Base-by-base conservation (phyloP, 2,888 invertebrate genomes). In the Agrotis segetum region DNA sequence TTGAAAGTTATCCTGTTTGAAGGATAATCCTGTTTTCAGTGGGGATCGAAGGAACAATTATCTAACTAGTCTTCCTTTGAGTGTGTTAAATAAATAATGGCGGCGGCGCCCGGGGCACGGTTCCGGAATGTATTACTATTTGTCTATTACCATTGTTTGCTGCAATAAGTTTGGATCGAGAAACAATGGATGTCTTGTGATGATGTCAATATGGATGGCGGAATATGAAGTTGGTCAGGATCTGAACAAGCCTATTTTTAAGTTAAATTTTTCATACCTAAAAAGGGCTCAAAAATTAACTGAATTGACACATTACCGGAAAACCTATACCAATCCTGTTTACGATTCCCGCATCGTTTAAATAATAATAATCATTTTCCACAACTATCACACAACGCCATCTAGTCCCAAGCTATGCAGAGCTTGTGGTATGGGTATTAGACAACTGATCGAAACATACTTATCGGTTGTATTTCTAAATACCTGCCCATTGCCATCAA, bases 31-130 rank as follows among this genome's bases (percentile, higher is more conserved):
- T 77, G 79, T 84, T 73, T 87, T 87, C 87, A 83, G 71, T 67
- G 67, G 70, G 76, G 89, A 90, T 92, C 87, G 87, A 87, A 88
- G 87, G 88, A 92, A 92, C 94, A 94, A 95, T 95, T 94, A 95
- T 92, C 90, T 91, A 90, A 91, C 92, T 91, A 89, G 89, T 91
- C 83, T 85, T 89, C 90, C 89, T 92, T 91, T 90, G 92, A 92
- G 92, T 90, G 91, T 91, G 90, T 91, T 95, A 92, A 95, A 95
- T 95, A 95, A 94, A 95, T 94, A 94, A 95, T 93, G 91, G 88
- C 83, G 91, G 88, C 83, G 83, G 84, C 77, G 90, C 92, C 87
- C 83, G 82, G 78, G 89, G 91, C 87, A 79, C 84, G 87, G 86
- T n/a, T 87, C 84, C 85, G 81, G 78, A 84, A 80, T 76, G 85